phyloP scores from a whole-genome alignment of 2,888 invertebrate genomes.

The Cantharis flavilabris region DNA sequence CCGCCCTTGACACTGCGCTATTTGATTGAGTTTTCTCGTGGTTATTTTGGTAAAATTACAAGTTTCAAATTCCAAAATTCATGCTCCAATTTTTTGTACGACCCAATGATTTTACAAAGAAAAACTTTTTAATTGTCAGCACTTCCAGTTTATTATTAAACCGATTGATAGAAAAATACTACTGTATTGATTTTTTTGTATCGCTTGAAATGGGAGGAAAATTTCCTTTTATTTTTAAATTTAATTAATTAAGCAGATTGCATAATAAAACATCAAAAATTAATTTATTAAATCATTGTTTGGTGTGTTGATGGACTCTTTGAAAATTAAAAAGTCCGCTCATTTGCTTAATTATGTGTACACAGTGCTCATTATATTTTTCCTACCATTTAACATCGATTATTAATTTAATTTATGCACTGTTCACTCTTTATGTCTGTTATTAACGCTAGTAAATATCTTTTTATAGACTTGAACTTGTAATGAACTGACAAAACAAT shows the following conservation, averaged over 20 bases:
- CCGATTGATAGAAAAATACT: neutral
- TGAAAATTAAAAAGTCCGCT: neutral
- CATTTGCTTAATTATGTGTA: neutral
- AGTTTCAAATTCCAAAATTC: neutral
- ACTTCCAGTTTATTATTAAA: neutral
- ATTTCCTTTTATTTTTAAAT: neutral
- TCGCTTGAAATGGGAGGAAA: neutral
- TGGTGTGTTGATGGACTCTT: neutral
- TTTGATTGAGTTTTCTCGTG: constrained; percentile 58
- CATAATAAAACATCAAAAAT: neutral
- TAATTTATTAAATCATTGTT: neutral
- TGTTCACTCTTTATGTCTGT: neutral
- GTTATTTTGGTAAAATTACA: constrained; percentile 26
- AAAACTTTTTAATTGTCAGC: neutral
- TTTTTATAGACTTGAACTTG: neutral
- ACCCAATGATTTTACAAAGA: neutral
- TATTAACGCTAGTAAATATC: neutral
- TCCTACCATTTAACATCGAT: neutral
- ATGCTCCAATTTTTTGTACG: neutral
- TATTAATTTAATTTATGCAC: neutral
- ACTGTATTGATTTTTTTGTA: neutral
- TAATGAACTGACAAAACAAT: neutral
- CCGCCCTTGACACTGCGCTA: constrained; percentile 62
- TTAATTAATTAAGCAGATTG: neutral
- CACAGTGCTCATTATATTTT: neutral